Evolutionary conservation across 1,140 invertebrate species (phyloP).

Genomic region (Cyphomyrmex costatus): DNA sequence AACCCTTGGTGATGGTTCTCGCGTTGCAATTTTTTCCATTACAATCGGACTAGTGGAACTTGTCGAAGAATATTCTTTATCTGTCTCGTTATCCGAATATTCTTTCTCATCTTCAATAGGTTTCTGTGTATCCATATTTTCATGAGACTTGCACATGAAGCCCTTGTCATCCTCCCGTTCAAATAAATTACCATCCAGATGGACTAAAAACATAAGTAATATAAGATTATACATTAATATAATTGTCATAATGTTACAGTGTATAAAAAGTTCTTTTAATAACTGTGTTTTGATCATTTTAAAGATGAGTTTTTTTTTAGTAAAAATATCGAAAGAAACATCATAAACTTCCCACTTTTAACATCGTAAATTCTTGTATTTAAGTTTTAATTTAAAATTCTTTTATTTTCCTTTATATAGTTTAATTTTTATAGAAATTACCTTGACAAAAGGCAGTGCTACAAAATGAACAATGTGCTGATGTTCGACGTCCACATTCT

Average conservation of each 20-base stretch:
- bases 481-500: slow-evolving; percentile 79
- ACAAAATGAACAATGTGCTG: slow-evolving; percentile 79
- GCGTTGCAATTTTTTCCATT: slow-evolving; percentile 71
- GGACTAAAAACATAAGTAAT: slow-evolving; percentile 65
- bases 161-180: slow-evolving; percentile 73
- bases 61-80: slow-evolving; percentile 77
- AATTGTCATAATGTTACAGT: slow-evolving; percentile 14
- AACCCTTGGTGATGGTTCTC: slow-evolving; percentile 80
- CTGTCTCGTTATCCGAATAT: slow-evolving; percentile 78
- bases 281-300: slow-evolving; percentile 6
- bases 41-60: slow-evolving; percentile 74
- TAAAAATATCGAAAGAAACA: neutral
- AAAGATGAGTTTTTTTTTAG: neutral
- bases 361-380: neutral
- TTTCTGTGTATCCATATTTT: slow-evolving; percentile 71
- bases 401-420: neutral
- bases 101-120: slow-evolving; percentile 75
- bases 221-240: neutral
- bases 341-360: neutral
- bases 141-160: slow-evolving; percentile 78
- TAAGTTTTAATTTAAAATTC: slow-evolving; percentile 23
- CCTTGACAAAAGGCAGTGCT: slow-evolving; percentile 82
- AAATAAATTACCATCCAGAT: slow-evolving; percentile 78
- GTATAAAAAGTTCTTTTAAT: neutral
- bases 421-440: slow-evolving; percentile 58